phyloP scores from a whole-genome alignment of 2,113 vertebrate genomes.

The Nerophis lumbriciformis region DNA sequence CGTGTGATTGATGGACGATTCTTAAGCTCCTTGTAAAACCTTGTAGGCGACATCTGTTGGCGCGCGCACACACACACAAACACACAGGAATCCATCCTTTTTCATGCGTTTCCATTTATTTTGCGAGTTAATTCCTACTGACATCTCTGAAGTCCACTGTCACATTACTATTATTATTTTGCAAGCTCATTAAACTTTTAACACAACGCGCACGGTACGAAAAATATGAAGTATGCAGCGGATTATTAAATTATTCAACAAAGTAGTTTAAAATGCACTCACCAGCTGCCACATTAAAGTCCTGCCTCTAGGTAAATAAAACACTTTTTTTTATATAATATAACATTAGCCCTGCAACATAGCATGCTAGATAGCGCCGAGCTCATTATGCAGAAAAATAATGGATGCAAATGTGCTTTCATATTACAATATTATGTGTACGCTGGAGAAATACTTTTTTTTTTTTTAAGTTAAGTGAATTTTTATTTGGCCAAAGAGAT shows the following conservation, averaged over 20 bases:
- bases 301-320: neutral
- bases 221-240: neutral
- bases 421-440: neutral
- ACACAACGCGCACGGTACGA: neutral
- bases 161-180: neutral
- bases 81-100: neutral
- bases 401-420: neutral
- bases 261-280: neutral
- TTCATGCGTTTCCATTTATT: neutral
- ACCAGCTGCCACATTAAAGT: constrained; percentile 1
- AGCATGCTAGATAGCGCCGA: neutral
- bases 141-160: neutral
- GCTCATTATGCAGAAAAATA: neutral
- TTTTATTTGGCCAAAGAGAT: too few relatives aligned
- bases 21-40: constrained; percentile 49
- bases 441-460: too few relatives aligned
- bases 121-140: neutral
- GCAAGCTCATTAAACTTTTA: constrained; percentile 5
- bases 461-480: too few relatives aligned
- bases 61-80: constrained; percentile 3
- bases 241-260: neutral
- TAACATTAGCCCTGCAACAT: neutral
- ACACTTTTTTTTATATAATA: neutral
- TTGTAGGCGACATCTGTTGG: constrained; percentile 57
- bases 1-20: constrained; percentile 61